A percentile compares a stretch with the other conserved stretches of the same genome.
phyloP scores from a whole-genome alignment of 2,113 vertebrate species.

The Mirza zaza region DNA sequence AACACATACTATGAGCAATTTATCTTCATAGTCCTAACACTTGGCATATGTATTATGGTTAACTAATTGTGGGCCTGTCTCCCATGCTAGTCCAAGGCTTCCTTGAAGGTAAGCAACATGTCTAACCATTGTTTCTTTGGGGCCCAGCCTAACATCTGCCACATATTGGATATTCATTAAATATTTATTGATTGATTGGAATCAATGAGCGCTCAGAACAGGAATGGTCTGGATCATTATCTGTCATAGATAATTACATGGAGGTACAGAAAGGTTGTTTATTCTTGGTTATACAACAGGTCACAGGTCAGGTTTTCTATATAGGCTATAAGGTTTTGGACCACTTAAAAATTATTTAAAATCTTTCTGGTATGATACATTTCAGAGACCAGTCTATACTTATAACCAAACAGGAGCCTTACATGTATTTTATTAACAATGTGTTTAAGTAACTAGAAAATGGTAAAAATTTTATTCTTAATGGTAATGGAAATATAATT shows the following conservation, averaged over 20 bases:
- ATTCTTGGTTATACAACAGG: neutral
- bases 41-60: neutral
- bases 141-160: neutral
- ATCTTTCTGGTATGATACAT: neutral
- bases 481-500: neutral
- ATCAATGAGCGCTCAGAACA: neutral
- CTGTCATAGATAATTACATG: neutral
- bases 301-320: neutral
- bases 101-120: neutral
- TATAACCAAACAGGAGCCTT: neutral
- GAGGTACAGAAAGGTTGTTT: conserved; percentile 7
- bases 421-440: neutral
- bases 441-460: neutral
- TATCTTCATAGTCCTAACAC: neutral
- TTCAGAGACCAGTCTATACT: neutral
- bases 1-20: neutral
- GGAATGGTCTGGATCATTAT: neutral
- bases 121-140: neutral
- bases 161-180: neutral
- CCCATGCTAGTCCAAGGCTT: neutral
- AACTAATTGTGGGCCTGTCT: neutral
- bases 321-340: neutral
- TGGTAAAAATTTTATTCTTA: conserved; percentile 9
- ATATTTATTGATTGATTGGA: neutral
- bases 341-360: neutral